phyloP scores from a whole-genome alignment of 2,113 vertebrate genomes.

The Indicator indicator region DNA sequence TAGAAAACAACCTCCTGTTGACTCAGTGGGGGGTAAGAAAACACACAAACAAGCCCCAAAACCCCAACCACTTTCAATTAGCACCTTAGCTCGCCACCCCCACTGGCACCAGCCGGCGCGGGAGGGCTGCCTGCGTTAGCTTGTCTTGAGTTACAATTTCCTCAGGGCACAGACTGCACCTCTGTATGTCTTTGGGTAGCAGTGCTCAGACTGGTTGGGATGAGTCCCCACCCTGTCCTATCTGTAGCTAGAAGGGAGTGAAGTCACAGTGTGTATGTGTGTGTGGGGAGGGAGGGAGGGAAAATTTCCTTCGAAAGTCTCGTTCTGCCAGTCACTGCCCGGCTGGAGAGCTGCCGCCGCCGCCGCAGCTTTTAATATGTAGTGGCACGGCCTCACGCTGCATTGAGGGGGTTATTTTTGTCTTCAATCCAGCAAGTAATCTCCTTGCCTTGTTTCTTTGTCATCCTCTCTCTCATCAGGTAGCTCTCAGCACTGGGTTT shows the following conservation, averaged over 20 bases:
- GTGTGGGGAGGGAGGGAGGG: neutral
- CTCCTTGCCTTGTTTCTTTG: neutral
- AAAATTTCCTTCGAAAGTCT: conserved; percentile 62
- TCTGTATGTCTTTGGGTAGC: conserved; percentile 27
- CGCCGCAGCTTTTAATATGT: conserved; percentile 36
- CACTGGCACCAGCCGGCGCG: conserved; percentile 42
- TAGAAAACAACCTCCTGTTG: conserved; percentile 42
- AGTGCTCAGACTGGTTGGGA: conserved; percentile 18
- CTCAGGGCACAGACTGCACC: conserved; percentile 63
- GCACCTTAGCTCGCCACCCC: conserved; percentile 23
- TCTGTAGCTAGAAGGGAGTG: conserved; percentile 60
- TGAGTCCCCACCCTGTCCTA: neutral
- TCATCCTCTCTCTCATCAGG: neutral
- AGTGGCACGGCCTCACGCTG: neutral
- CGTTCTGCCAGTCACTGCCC: neutral
- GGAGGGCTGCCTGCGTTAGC: conserved; percentile 57
- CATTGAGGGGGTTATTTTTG: neutral
- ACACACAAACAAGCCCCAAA: neutral
- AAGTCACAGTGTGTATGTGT: neutral
- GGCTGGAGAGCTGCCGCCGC: neutral
- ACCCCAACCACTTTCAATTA: conserved; percentile 51
- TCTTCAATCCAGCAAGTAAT: neutral
- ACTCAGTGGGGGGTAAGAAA: neutral
- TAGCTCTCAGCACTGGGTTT: neutral
- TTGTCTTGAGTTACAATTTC: conserved; percentile 45